phyloP scores from a whole-genome alignment of 1,140 invertebrate genomes.

The Drosophila parvula region DNA sequence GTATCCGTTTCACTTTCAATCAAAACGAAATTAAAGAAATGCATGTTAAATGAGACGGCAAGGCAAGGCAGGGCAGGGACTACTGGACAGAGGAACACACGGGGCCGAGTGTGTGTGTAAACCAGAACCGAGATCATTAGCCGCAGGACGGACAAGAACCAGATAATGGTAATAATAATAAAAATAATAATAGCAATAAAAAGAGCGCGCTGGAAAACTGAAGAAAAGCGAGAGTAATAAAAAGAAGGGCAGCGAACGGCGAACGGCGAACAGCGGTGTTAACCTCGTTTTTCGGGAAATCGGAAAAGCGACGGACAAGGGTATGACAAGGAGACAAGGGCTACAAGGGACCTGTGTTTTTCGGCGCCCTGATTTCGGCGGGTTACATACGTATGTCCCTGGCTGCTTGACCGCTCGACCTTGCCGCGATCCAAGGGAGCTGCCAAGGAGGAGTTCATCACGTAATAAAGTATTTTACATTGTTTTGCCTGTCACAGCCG shows the following conservation, averaged over 20 bases:
- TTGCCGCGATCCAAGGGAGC: not conserved
- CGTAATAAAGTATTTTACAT: conserved; percentile 59
- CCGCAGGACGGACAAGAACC: conserved; percentile 30
- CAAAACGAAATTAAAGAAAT: conserved; percentile 64
- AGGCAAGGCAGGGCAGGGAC: conserved; percentile 16
- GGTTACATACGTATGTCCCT: conserved; percentile 40
- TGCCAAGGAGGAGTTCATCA: conserved; percentile 20
- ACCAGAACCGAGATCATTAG: conserved; percentile 46
- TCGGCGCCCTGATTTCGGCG: conserved; percentile 34
- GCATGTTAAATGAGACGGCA: conserved; percentile 61
- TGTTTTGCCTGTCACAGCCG: conserved; percentile 29
- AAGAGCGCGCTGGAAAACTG: conserved; percentile 15
- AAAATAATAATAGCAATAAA: conserved; percentile 29
- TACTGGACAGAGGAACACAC: not conserved
- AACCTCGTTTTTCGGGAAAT: conserved; percentile 24
- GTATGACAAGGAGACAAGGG: conserved; percentile 22
- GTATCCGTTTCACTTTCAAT: conserved; percentile 70
- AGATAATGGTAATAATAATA: conserved; percentile 53
- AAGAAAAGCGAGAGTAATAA: conserved; percentile 43
- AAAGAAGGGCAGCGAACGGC: conserved; percentile 15
- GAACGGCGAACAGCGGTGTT: conserved; percentile 21
- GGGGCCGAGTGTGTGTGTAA: not conserved
- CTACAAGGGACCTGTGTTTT: conserved; percentile 16
- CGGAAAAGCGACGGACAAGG: conserved; percentile 21
- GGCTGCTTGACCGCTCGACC: conserved; percentile 45